A percentile compares a stretch with the other conserved stretches of the same genome.
These are phyloP conservation scores for Lophius piscatorius DNA, from an alignment of 2,113 vertebrate species.

Conservation along the genomic window DNA sequence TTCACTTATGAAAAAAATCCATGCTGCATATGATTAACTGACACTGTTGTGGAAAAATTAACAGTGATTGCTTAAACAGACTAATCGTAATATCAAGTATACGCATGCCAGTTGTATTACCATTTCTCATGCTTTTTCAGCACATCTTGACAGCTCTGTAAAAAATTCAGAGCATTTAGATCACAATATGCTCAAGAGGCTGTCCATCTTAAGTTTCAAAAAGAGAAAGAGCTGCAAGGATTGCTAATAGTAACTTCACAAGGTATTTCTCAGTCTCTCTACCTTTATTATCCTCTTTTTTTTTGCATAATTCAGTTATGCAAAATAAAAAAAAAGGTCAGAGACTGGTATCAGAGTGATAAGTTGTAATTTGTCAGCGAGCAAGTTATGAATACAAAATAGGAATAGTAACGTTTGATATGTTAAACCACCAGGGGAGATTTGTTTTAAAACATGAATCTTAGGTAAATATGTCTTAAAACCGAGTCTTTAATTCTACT, in stretches of 20 bases:
- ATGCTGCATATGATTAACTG: conserved; percentile 31
- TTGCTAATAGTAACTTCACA: conserved; percentile 14
- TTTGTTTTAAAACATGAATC: conserved; percentile 54
- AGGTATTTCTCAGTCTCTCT: conserved; percentile 9
- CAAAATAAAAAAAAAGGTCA: not conserved
- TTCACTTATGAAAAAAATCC: conserved; percentile 15
- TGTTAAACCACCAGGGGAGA: conserved; percentile 61
- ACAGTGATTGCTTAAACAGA: conserved; percentile 33
- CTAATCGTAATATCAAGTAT: conserved; percentile 51
- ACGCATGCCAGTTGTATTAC: conserved; percentile 28
- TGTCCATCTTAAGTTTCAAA: conserved; percentile 24
- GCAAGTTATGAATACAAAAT: not conserved
- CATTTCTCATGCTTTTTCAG: conserved; percentile 42
- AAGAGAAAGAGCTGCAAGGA: conserved; percentile 23
- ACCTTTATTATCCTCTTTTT: not conserved
- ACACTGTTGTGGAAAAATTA: conserved; percentile 25
- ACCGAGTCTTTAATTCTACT: conserved; percentile 67
- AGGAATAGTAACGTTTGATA: conserved; percentile 34
- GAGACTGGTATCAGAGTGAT: not conserved
- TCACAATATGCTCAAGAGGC: conserved; percentile 54
- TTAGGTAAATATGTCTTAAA: conserved; percentile 63
- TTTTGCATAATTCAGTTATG: not conserved
- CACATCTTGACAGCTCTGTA: conserved; percentile 49
- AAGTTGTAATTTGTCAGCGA: not conserved
- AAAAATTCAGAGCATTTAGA: conserved; percentile 62